Percentiles rank a stretch among this genome's conserved stretches.
phyloP scores from a whole-genome alignment of 1,140 invertebrate species.

The Thaumetopoea pityocampa region DNA sequence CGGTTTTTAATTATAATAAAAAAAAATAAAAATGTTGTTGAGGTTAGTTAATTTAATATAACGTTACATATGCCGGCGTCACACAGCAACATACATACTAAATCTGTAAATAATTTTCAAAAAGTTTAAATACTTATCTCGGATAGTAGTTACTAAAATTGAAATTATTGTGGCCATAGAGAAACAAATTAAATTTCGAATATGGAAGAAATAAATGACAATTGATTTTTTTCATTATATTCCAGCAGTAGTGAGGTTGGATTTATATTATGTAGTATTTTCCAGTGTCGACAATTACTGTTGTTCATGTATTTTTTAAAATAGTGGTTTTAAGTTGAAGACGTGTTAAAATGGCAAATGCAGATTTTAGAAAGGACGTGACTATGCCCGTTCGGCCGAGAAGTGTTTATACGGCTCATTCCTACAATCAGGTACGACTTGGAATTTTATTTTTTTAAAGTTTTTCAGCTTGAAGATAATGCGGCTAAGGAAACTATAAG shows the following conservation, averaged over 20 bases:
- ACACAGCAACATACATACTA: no score
- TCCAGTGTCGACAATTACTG: conserved; percentile 47
- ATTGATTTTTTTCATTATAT: conserved; percentile 40
- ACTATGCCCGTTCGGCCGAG: conserved; percentile 63
- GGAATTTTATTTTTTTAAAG: no score
- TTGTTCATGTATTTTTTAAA: conserved; percentile 61
- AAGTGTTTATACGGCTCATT: conserved; percentile 71
- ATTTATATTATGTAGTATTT: conserved; percentile 68
- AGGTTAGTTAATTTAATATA: no score
- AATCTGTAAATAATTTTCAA: no score
- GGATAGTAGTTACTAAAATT: no score
- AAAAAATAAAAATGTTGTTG: no score
- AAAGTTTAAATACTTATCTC: no score
- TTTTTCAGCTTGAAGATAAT: no score
- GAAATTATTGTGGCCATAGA: conserved; percentile 25
- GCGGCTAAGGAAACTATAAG: no score
- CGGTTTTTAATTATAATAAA: no score
- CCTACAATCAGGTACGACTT: conserved; percentile 72
- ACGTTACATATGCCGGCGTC: no score
- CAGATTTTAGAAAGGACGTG: conserved; percentile 66
- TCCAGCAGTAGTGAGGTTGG: conserved; percentile 41
- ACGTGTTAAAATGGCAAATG: conserved; percentile 62
- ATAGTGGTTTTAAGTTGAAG: conserved; percentile 52
- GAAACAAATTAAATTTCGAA: conserved; percentile 42
- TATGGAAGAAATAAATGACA: conserved; percentile 46